phyloP scores from a whole-genome alignment of 2,797 vertebrate species.

The Astyanax mexicanus region DNA sequence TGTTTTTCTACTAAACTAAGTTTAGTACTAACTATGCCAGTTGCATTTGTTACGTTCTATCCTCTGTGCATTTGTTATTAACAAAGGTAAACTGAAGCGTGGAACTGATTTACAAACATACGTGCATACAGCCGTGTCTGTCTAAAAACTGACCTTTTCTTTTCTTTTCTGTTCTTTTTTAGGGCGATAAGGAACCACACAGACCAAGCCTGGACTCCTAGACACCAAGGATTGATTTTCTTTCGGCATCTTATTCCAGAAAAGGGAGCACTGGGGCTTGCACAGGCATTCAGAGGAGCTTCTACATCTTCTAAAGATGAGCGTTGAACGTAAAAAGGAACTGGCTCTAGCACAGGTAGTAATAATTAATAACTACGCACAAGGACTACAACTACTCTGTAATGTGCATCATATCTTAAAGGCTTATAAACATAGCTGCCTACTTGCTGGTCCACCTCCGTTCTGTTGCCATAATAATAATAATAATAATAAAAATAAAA shows the following conservation, averaged over 20 bases:
- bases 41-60: constrained; percentile 22
- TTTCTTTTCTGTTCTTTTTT: constrained; percentile 6
- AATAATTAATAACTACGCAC: constrained; percentile 28
- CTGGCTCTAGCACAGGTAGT: constrained; percentile 22
- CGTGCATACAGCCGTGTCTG: constrained; percentile 9
- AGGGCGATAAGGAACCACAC: not conserved
- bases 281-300: constrained; percentile 1
- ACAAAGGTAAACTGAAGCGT: not conserved
- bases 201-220: constrained; percentile 2
- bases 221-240: not conserved
- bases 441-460: constrained; percentile 63
- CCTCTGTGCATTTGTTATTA: constrained; percentile 32
- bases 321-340: constrained; percentile 23
- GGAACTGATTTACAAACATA: constrained; percentile 18
- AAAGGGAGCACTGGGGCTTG: not conserved
- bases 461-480: constrained; percentile 51
- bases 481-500: constrained; percentile 17
- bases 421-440: constrained; percentile 77
- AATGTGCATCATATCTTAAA: constrained; percentile 38
- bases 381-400: constrained; percentile 16
- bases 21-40: no score
- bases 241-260: constrained; percentile 16
- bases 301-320: not conserved
- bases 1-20: constrained; percentile 19
- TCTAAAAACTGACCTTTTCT: constrained; percentile 18